Conservation (phyloP, 1,140 invertebrate genomes). For the Meloidogyne chitwoodi region DNA sequence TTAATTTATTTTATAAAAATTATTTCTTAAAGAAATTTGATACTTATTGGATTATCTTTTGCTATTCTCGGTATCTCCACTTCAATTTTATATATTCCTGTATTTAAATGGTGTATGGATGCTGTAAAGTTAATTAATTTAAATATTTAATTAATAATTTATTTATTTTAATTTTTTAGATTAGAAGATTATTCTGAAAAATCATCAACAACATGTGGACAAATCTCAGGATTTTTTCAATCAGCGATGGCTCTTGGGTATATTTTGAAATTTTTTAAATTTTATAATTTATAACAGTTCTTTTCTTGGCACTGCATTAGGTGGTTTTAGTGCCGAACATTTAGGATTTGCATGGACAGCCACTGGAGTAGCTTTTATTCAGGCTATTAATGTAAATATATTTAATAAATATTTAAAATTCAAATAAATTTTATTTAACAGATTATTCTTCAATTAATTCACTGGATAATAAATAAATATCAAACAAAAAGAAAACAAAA, state of each 20-base stretch:
- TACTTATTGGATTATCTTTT: background rate
- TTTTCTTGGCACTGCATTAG: conserved; percentile 38
- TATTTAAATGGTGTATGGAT: conserved; percentile 22
- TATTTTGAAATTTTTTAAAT: background rate
- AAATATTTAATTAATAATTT: too few relatives aligned
- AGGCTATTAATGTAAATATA: background rate
- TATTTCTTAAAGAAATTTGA: background rate
- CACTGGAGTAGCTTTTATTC: conserved; percentile 28
- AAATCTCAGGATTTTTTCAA: conserved; percentile 2
- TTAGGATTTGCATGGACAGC: conserved; percentile 47
- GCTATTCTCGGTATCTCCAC: background rate
- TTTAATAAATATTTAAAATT: background rate
- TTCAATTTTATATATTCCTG: background rate
- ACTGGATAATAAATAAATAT: conserved; percentile 3
- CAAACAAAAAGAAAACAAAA: background rate
- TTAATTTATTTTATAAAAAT: background rate
- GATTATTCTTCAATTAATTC: conserved; percentile 2
- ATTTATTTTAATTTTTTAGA: background rate
- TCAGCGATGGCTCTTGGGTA: conserved; percentile 10
- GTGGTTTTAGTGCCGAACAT: conserved; percentile 36
- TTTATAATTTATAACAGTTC: background rate
- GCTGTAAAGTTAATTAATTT: background rate
- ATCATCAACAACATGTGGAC: background rate
- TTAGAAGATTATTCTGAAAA: background rate
- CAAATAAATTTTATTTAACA: background rate